Conservation (phyloP, 2,888 invertebrate species). For the Malacosoma neustria region DNA sequence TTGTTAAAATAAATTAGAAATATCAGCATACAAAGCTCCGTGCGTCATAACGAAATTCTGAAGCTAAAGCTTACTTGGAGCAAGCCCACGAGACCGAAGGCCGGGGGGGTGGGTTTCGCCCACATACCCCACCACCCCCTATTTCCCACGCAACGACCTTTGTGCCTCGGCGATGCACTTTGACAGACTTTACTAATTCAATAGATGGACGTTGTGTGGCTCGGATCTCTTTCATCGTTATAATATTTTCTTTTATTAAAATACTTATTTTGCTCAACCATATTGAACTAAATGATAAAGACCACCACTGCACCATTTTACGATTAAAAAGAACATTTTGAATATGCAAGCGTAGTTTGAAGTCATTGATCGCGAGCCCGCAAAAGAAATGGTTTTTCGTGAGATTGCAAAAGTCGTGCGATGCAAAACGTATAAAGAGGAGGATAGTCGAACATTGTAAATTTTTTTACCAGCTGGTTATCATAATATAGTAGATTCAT, state of each 20-base stretch:
- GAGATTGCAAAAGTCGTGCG: no score
- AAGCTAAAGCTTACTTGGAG: slow-evolving; percentile 57
- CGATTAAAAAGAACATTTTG: neutral
- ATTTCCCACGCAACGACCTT: slow-evolving; percentile 73
- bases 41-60: slow-evolving; percentile 73
- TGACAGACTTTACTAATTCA: slow-evolving; percentile 74
- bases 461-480: no score
- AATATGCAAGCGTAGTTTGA: no score
- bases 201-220: slow-evolving; percentile 61
- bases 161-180: slow-evolving; percentile 71
- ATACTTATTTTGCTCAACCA: no score
- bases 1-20: slow-evolving; percentile 7
- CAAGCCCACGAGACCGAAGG: slow-evolving; percentile 45
- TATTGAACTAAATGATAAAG: no score
- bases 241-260: neutral
- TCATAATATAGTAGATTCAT: no score
- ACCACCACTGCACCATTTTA: neutral
- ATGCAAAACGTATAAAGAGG: no score
- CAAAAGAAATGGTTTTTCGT: no score
- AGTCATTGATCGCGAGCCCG: no score
- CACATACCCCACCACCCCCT: slow-evolving; percentile 29
- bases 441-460: no score
- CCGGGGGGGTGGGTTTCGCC: slow-evolving; percentile 20
- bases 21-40: slow-evolving; percentile 51
- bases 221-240: slow-evolving; percentile 23